phyloP scores from a whole-genome alignment of 1,140 invertebrate genomes.

The Chymomyza costata region DNA sequence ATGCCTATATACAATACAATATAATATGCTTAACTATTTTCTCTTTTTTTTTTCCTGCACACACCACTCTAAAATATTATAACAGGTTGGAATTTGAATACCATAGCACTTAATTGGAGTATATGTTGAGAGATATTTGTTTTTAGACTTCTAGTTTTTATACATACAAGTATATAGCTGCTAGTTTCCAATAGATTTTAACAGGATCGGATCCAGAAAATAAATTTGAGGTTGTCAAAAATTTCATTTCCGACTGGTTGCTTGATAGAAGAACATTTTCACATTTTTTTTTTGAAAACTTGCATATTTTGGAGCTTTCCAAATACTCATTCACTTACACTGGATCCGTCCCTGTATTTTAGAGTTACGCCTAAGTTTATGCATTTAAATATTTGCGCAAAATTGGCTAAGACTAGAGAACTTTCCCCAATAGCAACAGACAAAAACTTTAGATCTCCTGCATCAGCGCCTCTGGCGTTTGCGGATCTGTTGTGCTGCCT shows the following conservation, averaged over 20 bases:
- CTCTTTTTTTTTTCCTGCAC: slow-evolving; percentile 4
- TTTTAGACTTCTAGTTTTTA: slow-evolving; percentile 15
- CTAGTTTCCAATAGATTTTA: too few relatives aligned
- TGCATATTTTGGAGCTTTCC: too few relatives aligned
- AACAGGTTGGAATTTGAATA: slow-evolving; percentile 42
- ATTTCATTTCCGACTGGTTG: too few relatives aligned
- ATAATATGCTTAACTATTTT: slow-evolving; percentile 22
- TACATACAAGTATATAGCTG: slow-evolving; percentile 9
- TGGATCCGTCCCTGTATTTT: too few relatives aligned
- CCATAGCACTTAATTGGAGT: slow-evolving; percentile 51
- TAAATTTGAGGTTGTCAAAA: too few relatives aligned
- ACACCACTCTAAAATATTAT: slow-evolving; percentile 28
- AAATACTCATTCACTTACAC: too few relatives aligned
- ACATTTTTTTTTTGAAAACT: too few relatives aligned
- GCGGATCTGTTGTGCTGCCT: slow-evolving; percentile 63
- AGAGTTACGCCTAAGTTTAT: too few relatives aligned
- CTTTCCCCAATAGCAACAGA: neutral
- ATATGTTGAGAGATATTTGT: slow-evolving; percentile 28
- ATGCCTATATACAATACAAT: neutral
- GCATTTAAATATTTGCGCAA: too few relatives aligned
- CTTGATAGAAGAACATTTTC: too few relatives aligned
- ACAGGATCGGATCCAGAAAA: too few relatives aligned
- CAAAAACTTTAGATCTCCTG: slow-evolving; percentile 60
- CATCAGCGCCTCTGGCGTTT: slow-evolving; percentile 60
- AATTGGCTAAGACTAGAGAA: too few relatives aligned